Base-by-base conservation (phyloP, 2,888 invertebrate species). In the Chalcosyrphus nemorum region DNA sequence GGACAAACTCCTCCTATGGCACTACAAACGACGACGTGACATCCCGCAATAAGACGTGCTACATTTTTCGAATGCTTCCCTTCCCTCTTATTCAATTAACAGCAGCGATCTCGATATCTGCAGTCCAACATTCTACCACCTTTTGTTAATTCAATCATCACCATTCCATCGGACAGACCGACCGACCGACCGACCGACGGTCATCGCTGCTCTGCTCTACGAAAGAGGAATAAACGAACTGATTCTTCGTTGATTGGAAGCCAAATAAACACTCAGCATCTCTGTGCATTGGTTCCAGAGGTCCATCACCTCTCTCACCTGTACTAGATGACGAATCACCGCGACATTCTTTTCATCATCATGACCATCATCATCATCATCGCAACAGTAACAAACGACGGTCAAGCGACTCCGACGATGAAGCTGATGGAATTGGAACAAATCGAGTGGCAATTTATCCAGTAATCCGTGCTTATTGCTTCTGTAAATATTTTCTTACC, bases 71-170 rank as follows among this genome's bases (percentile, higher is more conserved):
- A 84, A 84, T 80, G 74, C 47, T 75, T 75, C 68, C 74, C 52
- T 84, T 80, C n/a, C 78, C 74, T 65, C 80, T 84, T 80, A 75
- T 84, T 84, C 84, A 80, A 84, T 84, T 84, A 84, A 84, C 80
- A 65, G 52, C 56, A 47, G 52, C 56, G 54, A 57, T 84, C 80
- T 68, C 57, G 70, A 75, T 84, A 78, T 74, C 43, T 74, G 38
- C 29, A 68, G 76, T 70, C 43, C 65, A 66, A 45, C 84, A 84
- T 84, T 84, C 74, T 70, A 84, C 78, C 82, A 82, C 78, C 82
- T 84, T 84, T 84, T 80, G 80, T 80, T 80, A 84, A 84, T 84
- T 84, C 84, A 84, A 84, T 84, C 84, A 80, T 75, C 84, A 80
- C 84, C 78, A 74, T 72, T 66, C 77, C 77, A 47, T 38, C 35